phyloP scores from a whole-genome alignment of 2,113 vertebrate species.

The Triplophysa siluroides region DNA sequence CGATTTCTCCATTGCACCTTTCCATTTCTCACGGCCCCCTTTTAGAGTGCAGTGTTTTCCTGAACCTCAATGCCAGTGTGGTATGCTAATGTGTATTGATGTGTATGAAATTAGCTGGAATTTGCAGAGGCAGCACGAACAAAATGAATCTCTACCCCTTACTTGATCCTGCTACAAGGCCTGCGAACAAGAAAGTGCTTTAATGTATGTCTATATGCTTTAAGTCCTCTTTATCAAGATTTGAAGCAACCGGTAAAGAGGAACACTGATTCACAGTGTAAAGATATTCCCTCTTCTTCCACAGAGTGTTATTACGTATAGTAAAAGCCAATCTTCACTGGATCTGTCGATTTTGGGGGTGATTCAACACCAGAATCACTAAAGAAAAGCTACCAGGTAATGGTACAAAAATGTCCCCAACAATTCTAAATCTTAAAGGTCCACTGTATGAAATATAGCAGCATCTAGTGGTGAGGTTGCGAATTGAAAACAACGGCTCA shows the following conservation, averaged over 20 bases:
- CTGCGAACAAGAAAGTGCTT: background rate
- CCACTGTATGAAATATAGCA: too few species aligned
- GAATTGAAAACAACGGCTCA: too few species aligned
- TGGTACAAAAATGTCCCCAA: too few species aligned
- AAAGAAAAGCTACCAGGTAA: too few species aligned
- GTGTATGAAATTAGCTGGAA: constrained; percentile 47
- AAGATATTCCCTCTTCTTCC: background rate
- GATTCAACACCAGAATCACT: too few species aligned
- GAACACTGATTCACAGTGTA: background rate
- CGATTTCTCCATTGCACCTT: constrained; percentile 37
- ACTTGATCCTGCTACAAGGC: background rate
- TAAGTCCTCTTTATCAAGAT: background rate
- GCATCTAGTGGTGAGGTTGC: too few species aligned
- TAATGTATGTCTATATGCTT: background rate
- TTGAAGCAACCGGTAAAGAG: background rate
- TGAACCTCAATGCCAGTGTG: constrained; percentile 23
- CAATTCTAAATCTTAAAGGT: too few species aligned
- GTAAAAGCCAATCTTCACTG: background rate
- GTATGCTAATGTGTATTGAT: constrained; percentile 50
- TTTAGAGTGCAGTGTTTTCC: constrained; percentile 33
- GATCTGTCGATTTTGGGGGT: background rate
- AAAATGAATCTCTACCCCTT: constrained; percentile 45
- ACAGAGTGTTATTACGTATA: background rate
- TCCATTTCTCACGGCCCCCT: constrained; percentile 13
- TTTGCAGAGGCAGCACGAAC: constrained; percentile 48